These are phyloP conservation scores for Tinamus guttatus DNA, from an alignment of 2,113 vertebrate genomes.

Conservation along the genomic window DNA sequence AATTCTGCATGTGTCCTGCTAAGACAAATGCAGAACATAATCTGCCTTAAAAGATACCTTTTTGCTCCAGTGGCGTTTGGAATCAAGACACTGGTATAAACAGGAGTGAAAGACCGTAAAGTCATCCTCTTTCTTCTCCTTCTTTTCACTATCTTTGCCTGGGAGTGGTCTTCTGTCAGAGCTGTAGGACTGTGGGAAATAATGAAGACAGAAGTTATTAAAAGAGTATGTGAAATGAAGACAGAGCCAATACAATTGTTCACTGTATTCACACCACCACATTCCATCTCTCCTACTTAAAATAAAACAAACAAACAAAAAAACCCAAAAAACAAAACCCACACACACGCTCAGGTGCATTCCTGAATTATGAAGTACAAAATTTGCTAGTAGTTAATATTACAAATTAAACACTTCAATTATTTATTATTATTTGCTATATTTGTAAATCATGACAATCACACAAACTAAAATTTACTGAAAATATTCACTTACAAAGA, in stretches of 20 bases:
- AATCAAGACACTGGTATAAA: conserved; percentile 72
- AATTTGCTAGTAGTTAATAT: background rate
- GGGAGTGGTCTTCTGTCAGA: conserved; percentile 35
- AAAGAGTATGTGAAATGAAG: background rate
- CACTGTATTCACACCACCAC: background rate
- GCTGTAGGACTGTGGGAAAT: background rate
- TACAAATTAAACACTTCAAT: background rate
- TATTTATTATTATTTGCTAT: background rate
- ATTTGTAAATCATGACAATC: background rate
- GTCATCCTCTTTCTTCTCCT: background rate
- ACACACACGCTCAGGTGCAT: background rate
- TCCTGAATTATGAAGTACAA: background rate
- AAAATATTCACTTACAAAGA: background rate
- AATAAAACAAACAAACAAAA: background rate
- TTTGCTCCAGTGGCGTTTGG: conserved; percentile 49
- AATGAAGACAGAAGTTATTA: background rate
- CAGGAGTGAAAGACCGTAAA: conserved; percentile 71
- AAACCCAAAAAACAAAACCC: no score
- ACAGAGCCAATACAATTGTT: background rate
- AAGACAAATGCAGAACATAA: background rate
- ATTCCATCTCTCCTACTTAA: background rate
- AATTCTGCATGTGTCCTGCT: background rate
- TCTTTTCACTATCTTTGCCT: background rate
- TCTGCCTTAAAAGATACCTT: conserved; percentile 55
- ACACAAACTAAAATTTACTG: background rate